phyloP scores from a whole-genome alignment of 2,797 vertebrate species.

The Chaunax sp. region DNA sequence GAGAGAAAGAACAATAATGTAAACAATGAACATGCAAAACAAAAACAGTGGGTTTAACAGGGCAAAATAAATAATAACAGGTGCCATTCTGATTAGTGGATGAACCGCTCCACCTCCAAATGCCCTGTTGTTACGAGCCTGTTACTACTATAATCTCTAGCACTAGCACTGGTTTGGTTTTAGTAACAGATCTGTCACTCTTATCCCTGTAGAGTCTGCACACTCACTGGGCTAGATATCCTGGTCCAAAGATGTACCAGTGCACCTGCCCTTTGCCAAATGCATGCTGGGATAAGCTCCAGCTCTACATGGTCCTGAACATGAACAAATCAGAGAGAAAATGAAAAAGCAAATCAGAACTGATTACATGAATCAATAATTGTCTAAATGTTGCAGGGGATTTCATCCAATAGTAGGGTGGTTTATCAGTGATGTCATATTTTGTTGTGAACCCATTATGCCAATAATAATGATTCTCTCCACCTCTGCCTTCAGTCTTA shows the following conservation, averaged over 20 bases:
- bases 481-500: background rate
- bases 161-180: too few relatives aligned
- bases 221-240: constrained; percentile 34
- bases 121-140: too few relatives aligned
- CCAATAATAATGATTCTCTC: background rate
- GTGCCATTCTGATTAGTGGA: too few relatives aligned
- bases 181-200: too few relatives aligned
- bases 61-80: too few relatives aligned
- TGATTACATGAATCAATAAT: background rate
- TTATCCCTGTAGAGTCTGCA: background rate
- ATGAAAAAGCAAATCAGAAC: constrained; percentile 1
- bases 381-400: background rate
- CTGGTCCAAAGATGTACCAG: constrained; percentile 6
- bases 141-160: too few relatives aligned
- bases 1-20: too few relatives aligned
- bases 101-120: too few relatives aligned
- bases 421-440: constrained; percentile 1
- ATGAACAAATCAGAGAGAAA: constrained; percentile 18
- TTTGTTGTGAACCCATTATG: background rate
- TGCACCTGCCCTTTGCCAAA: constrained; percentile 39
- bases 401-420: background rate
- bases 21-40: too few relatives aligned
- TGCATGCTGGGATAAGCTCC: constrained; percentile 32
- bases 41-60: too few relatives aligned
- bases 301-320: constrained; percentile 16